These are phyloP conservation scores for Phasia obesa DNA, from an alignment of 2,888 invertebrate species.

Conservation along the genomic window DNA sequence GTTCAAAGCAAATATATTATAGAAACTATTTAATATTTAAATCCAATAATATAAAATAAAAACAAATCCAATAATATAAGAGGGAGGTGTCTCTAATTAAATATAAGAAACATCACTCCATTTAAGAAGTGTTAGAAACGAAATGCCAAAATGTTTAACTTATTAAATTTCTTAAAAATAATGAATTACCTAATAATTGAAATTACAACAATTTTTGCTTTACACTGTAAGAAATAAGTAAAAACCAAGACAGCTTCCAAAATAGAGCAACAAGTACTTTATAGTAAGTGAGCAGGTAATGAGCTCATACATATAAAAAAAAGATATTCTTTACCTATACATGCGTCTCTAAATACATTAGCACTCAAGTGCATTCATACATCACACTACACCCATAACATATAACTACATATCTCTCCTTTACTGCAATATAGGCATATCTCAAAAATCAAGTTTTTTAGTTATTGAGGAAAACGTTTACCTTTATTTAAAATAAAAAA, in stretches of 20 bases:
- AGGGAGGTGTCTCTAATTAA: too few species aligned
- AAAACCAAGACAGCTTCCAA: background rate
- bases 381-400: background rate
- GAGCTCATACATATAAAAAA: slow-evolving; percentile 32
- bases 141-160: background rate
- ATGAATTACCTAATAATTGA: background rate
- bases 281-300: slow-evolving; percentile 51
- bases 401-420: background rate
- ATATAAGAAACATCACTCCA: too few species aligned
- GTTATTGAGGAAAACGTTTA: too few species aligned
- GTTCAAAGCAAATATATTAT: too few species aligned
- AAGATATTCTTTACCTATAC: slow-evolving; percentile 22
- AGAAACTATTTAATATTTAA: too few species aligned
- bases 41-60: too few species aligned
- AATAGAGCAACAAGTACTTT: slow-evolving; percentile 56
- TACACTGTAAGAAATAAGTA: background rate
- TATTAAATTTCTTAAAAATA: background rate
- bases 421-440: too few species aligned
- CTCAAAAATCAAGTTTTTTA: too few species aligned
- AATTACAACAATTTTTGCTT: background rate
- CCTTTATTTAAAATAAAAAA: too few species aligned
- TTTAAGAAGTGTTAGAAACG: too few species aligned
- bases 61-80: too few species aligned
- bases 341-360: slow-evolving; percentile 44
- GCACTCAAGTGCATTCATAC: slow-evolving; percentile 5